Evolutionary conservation across 1,140 invertebrate species (phyloP), one percentile per base, ranked within the genome.

Genomic region (Radopholus similis): DNA sequence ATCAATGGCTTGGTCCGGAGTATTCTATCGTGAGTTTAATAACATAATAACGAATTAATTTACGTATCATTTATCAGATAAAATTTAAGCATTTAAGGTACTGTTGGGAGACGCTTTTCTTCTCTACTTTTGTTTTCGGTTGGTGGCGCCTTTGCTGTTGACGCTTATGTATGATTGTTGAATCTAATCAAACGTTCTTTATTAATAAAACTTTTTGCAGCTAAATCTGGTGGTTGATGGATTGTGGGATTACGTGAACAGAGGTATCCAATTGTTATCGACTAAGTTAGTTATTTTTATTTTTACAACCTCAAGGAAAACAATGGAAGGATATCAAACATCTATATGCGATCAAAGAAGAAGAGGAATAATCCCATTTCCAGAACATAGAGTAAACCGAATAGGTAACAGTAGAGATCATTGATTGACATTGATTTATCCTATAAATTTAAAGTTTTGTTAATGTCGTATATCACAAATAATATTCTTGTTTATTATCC

Each of bases 321-420:
- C 59, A 62, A 8, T 62, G 59, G 59, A 62, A 62, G 21, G 59
- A 62, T 28, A 26, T 62, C 49, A 62, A 62, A 47, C 40, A 62
- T 21, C 40, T 42, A 28, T 62, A 62, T 42, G 40, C 34, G 23
- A 49, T n/a, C n/a, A n/a, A n/a, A n/a, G n/a, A n/a, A n/a, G n/a
- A n/a, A n/a, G n/a, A n/a, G n/a, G n/a, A n/a, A n/a, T n/a, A n/a
- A n/a, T n/a, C n/a, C n/a, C n/a, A n/a, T n/a, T n/a, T n/a, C n/a
- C n/a, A n/a, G n/a, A n/a, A n/a, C n/a, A n/a, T n/a, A n/a, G n/a
- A n/a, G n/a, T n/a, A n/a, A n/a, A n/a, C n/a, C n/a, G n/a, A n/a
- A n/a, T n/a, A n/a, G n/a, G n/a, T n/a, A n/a, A n/a, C n/a, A n/a
- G n/a, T n/a, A n/a, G n/a, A n/a, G n/a, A n/a, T n/a, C n/a, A n/a